Base-by-base conservation (phyloP, 2,797 vertebrate species). In the Babyrousa celebensis region DNA sequence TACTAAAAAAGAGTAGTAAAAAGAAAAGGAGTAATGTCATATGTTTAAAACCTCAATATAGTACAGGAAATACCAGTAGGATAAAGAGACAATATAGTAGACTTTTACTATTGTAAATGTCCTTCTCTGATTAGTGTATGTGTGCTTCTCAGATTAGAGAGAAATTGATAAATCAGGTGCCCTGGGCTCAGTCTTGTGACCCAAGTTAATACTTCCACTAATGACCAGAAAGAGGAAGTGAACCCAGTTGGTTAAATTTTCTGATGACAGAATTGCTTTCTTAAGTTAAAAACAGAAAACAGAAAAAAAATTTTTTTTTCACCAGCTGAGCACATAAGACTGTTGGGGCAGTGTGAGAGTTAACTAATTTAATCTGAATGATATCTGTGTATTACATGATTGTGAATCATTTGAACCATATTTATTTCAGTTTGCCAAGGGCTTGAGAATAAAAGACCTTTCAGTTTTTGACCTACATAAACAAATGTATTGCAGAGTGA, bases 281-380 rank as follows among this genome's bases (percentile, higher is more conserved):
- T 96, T 93, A 93, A 97, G 86, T 96, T 96, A 96, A 97, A 97
- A 97, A 96, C 97, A 96, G 89, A 97, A 96, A 93, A 72, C 32
- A 74, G 84, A 52, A 14, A 23, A n/a, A 67, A 54, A 29, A 60
- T 43, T 43, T 43, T 43, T 48, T 82, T 16, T 27, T 84, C 27
- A 85, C 77, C 96, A 96, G 68, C 87, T 96, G 80, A 96, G 85
- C 94, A 97, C 94, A 96, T 93, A 92, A 94, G 32, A 83, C 54
- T 77, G 43, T 68, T 27, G 21, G 67, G 94, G 71, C 58, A 60
- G 48, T 67, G 9, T 89, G 56, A 87, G 54, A 58, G 62, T 54
- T 67, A 43, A 32, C 71, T 78, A 82, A 90, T 67, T 84, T 87
- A 71, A 94, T 85, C 89, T 67, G 63, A 91, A 89, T 4, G 21